Conservation (phyloP, 2,888 invertebrate species). For the Ectobius pallidus region DNA sequence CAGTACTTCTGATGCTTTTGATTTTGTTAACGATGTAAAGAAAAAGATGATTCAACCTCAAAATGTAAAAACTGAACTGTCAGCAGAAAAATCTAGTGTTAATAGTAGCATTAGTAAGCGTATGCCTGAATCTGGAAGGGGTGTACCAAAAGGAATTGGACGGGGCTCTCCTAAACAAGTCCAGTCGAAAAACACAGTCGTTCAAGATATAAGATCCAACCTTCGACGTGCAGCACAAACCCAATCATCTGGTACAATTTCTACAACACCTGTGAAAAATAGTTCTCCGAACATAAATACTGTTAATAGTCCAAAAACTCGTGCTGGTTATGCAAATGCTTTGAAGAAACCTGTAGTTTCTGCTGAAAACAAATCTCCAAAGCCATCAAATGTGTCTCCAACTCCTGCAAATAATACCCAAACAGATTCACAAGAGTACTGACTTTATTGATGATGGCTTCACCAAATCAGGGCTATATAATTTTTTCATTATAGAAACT, state of each 20-base stretch:
- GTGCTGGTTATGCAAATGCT: conserved; percentile 12
- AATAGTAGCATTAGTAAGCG: background rate
- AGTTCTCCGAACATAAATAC: background rate
- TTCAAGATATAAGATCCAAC: background rate
- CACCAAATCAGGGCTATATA: no score
- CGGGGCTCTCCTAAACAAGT: background rate
- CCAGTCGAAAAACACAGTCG: background rate
- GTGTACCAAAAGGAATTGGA: background rate
- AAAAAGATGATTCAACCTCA: conserved; percentile 42
- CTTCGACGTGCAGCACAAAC: background rate
- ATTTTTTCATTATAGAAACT: no score
- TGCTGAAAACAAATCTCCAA: background rate
- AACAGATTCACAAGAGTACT: background rate
- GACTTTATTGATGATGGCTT: no score
- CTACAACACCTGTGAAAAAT: conserved; percentile 3
- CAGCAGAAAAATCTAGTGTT: background rate
- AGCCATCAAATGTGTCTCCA: background rate
- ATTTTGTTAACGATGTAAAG: conserved; percentile 43
- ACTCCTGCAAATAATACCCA: background rate
- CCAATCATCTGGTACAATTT: background rate
- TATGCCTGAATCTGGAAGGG: background rate
- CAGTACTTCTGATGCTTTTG: conserved; percentile 40
- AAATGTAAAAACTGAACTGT: background rate
- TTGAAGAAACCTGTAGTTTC: background rate
- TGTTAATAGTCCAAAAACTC: background rate